These are phyloP conservation scores for Daphoenositta chrysoptera DNA, from an alignment of 2,113 vertebrate species.

Conservation along the genomic window DNA sequence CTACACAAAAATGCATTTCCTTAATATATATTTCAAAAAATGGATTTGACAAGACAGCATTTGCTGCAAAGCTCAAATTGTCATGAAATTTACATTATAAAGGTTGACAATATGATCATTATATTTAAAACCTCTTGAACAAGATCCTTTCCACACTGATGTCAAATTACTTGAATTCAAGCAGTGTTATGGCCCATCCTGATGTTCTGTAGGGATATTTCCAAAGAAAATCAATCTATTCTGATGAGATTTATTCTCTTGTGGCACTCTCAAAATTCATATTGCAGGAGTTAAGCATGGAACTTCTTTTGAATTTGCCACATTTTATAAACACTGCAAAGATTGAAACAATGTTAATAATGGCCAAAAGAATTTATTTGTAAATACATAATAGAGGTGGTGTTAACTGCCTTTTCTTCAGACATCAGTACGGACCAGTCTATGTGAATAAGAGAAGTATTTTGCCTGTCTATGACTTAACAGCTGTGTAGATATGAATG, in stretches of 20 bases:
- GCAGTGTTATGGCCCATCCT: background rate
- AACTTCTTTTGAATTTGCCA: background rate
- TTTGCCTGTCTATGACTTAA: background rate
- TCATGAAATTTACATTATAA: constrained; percentile 59
- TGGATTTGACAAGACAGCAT: constrained; percentile 35
- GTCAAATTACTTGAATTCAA: constrained; percentile 36
- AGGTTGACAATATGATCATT: constrained; percentile 53
- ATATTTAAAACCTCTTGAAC: constrained; percentile 49
- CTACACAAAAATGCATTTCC: background rate
- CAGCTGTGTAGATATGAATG: background rate
- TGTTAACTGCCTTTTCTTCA: background rate
- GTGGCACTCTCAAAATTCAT: background rate
- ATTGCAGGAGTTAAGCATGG: background rate
- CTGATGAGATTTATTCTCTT: background rate
- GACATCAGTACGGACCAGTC: background rate
- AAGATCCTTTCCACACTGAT: background rate
- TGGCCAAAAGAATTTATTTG: background rate
- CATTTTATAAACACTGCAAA: background rate
- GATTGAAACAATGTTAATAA: background rate
- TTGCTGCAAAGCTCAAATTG: constrained; percentile 41
- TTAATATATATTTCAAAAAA: constrained; percentile 53
- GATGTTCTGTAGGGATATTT: constrained; percentile 5
- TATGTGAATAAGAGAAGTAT: background rate
- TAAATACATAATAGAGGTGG: background rate
- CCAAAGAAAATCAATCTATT: constrained; percentile 8